These are phyloP conservation scores for Neotoma lepida DNA, from an alignment of 2,113 vertebrate genomes.

Conservation along the genomic window DNA sequence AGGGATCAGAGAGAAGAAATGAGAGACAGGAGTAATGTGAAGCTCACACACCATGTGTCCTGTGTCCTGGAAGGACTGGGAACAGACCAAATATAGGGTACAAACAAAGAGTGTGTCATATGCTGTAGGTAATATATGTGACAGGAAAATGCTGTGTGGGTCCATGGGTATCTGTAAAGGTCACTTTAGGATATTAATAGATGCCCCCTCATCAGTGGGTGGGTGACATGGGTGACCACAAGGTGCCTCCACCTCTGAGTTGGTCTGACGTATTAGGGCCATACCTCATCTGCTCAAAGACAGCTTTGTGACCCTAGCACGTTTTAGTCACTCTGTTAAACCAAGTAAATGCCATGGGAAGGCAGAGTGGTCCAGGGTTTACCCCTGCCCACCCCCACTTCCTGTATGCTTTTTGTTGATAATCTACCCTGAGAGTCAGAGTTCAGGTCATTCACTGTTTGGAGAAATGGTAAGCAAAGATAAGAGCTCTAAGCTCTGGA, in stretches of 20 bases:
- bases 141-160: background rate
- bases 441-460: conserved; percentile 78
- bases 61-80: background rate
- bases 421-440: conserved; percentile 63
- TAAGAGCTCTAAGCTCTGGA: conserved; percentile 82
- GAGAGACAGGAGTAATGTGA: background rate
- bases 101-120: background rate
- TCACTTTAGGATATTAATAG: background rate
- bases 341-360: background rate
- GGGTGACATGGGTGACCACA: background rate
- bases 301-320: background rate
- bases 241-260: background rate
- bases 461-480: conserved; percentile 83
- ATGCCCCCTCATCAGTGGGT: background rate
- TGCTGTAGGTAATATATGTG: accelerated
- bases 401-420: conserved; percentile 60
- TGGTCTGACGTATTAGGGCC: accelerated
- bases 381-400: conserved; percentile 4
- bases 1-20: no score
- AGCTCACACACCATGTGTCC: accelerated
- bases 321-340: background rate
- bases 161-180: background rate
- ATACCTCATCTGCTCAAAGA: background rate
- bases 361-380: background rate
- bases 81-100: background rate